Conservation (phyloP, 1,140 invertebrate genomes). For the Drosophila repletoides region DNA sequence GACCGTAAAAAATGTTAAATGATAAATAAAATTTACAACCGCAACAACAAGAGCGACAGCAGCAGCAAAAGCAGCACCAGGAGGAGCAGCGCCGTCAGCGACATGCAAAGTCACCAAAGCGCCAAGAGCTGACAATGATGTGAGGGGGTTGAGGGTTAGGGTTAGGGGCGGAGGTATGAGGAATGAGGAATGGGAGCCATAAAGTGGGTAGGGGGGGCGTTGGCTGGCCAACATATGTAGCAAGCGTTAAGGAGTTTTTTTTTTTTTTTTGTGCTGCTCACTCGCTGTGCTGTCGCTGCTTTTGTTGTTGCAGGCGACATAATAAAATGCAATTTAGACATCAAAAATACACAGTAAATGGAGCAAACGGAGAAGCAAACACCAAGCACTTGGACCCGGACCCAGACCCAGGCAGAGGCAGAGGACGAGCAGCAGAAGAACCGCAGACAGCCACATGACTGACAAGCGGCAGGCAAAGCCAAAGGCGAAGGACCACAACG, state of each 20-base stretch:
- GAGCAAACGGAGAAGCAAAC: slow-evolving; percentile 53
- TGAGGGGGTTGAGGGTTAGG: background rate
- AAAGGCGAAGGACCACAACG: slow-evolving; percentile 49
- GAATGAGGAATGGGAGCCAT: too few relatives aligned
- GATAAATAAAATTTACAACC: slow-evolving; percentile 81
- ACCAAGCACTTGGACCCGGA: slow-evolving; percentile 25
- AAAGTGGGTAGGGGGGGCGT: background rate
- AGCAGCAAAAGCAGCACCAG: slow-evolving; percentile 33
- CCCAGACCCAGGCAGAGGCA: background rate
- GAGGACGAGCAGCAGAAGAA: slow-evolving; percentile 14
- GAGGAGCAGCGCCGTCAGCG: slow-evolving; percentile 18
- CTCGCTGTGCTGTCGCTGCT: background rate
- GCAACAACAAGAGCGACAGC: slow-evolving; percentile 65
- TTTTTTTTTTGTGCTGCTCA: background rate
- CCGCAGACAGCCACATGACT: slow-evolving; percentile 60
- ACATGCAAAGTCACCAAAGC: slow-evolving; percentile 20
- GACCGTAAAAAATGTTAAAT: slow-evolving; percentile 80
- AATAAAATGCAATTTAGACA: slow-evolving; percentile 80
- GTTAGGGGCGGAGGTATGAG: background rate
- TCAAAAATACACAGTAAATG: slow-evolving; percentile 79
- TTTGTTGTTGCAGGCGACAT: slow-evolving; percentile 64
- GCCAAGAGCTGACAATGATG: slow-evolving; percentile 23
- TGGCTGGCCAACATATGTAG: slow-evolving; percentile 51
- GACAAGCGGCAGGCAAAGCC: slow-evolving; percentile 46
- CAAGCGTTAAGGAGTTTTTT: slow-evolving; percentile 35